Percentiles rank a stretch among this genome's conserved stretches.
Conservation (phyloP, 1,140 invertebrate genomes). For the Atta cephalotes region DNA sequence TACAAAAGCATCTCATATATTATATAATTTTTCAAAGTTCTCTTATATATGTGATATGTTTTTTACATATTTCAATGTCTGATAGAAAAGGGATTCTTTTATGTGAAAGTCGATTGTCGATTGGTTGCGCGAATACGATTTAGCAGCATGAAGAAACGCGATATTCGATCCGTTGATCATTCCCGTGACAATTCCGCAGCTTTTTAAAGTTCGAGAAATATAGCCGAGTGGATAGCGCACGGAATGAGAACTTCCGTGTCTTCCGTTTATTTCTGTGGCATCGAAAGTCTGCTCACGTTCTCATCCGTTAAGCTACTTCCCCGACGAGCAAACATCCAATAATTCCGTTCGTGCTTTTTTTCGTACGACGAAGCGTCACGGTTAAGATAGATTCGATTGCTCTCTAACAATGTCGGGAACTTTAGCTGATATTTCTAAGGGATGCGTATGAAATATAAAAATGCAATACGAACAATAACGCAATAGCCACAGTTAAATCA, state of each 20-base stretch:
- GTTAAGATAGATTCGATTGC: slow-evolving; percentile 70
- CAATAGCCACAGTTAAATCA: background rate
- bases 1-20: background rate
- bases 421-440: slow-evolving; percentile 14
- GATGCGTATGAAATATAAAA: background rate
- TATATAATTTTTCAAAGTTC: background rate
- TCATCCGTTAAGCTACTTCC: slow-evolving; percentile 74
- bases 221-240: slow-evolving; percentile 19
- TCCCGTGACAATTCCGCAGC: slow-evolving; percentile 50
- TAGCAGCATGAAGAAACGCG: background rate
- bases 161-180: slow-evolving; percentile 34
- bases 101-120: background rate
- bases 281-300: slow-evolving; percentile 74
- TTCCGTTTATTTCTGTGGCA: slow-evolving; percentile 64
- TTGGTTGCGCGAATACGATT: slow-evolving; percentile 26
- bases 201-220: slow-evolving; percentile 64
- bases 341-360: slow-evolving; percentile 75
- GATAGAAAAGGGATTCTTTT: slow-evolving; percentile 18
- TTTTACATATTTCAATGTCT: background rate
- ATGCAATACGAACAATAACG: background rate
- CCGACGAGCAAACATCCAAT: slow-evolving; percentile 75
- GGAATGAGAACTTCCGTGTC: slow-evolving; percentile 53
- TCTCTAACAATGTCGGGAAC: slow-evolving; percentile 23
- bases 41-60: slow-evolving; percentile 9
- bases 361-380: slow-evolving; percentile 55